Conservation (phyloP, 2,797 vertebrate genomes). For the Onychomys torridus region DNA sequence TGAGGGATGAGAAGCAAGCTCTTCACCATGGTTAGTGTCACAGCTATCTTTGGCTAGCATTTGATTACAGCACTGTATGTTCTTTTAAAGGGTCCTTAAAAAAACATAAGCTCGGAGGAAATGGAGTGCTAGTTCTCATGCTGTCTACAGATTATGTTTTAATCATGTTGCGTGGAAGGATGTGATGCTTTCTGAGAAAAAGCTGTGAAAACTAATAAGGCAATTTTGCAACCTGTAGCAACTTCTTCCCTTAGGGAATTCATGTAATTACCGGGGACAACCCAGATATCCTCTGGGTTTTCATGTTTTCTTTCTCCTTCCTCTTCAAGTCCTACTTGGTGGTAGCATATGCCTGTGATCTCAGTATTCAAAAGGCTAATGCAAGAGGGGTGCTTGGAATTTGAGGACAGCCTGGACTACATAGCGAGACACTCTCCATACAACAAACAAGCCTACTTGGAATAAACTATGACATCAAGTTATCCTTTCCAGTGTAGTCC, state of each 20-base stretch:
- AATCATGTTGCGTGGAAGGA: constrained; percentile 54
- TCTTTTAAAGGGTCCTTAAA: constrained; percentile 76
- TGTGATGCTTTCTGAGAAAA: constrained; percentile 53
- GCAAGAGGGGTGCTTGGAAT: not conserved
- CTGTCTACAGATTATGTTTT: constrained; percentile 59
- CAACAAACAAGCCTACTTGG: not conserved
- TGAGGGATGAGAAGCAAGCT: not conserved
- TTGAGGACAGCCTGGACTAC: not conserved
- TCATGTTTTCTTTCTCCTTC: not conserved
- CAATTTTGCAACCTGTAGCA: constrained; percentile 49
- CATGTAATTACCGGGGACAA: not conserved
- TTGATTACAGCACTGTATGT: constrained; percentile 61
- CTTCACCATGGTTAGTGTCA: not conserved
- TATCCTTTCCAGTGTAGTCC: not conserved
- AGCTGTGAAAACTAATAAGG: constrained; percentile 73
- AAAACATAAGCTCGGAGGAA: constrained; percentile 60
- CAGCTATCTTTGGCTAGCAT: constrained; percentile 36
- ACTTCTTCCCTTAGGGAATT: constrained; percentile 26
- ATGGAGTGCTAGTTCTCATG: constrained; percentile 6
- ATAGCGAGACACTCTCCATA: not conserved
- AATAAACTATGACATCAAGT: not conserved
- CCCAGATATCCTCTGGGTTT: not conserved
- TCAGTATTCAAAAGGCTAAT: not conserved
- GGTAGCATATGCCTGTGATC: not conserved
- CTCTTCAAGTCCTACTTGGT: not conserved